Evolutionary conservation across 2,888 invertebrate genomes (phyloP).

Genomic region (Lampropteryx suffumata): DNA sequence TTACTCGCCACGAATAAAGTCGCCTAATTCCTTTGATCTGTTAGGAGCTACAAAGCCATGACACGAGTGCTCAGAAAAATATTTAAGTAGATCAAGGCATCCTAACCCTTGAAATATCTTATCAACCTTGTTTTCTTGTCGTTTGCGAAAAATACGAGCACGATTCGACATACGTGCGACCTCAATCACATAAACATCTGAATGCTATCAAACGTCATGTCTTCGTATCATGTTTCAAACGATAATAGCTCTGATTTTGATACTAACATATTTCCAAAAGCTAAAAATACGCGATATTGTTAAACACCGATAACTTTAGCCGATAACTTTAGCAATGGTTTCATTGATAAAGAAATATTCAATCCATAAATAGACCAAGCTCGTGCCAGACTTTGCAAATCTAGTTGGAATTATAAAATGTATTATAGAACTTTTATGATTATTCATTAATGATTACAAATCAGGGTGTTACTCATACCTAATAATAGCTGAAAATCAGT

Average conservation of each 20-base stretch:
- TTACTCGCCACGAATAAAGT: no score
- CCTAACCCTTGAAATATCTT: constrained; percentile 4
- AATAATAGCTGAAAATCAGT: no score
- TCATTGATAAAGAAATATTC: neutral
- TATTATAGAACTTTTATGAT: no score
- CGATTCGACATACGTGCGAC: constrained; percentile 12
- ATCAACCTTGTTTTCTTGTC: neutral
- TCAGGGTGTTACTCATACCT: no score
- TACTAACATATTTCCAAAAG: neutral
- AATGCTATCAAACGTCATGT: constrained; percentile 6
- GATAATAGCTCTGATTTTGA: neutral
- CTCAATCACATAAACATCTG: constrained; percentile 18
- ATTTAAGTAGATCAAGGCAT: constrained; percentile 16
- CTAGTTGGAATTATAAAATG: no score
- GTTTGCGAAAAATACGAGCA: constrained; percentile 10
- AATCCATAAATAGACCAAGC: neutral
- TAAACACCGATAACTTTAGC: no score
- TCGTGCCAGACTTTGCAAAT: no score
- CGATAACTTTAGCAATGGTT: neutral
- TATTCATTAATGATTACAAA: no score
- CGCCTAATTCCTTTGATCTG: no score
- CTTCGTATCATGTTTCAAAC: constrained; percentile 6
- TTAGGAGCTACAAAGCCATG: no score
- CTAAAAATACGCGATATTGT: neutral
- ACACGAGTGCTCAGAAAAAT: no score